Conservation (phyloP, 2,888 invertebrate species). For the Pheosia gnoma region DNA sequence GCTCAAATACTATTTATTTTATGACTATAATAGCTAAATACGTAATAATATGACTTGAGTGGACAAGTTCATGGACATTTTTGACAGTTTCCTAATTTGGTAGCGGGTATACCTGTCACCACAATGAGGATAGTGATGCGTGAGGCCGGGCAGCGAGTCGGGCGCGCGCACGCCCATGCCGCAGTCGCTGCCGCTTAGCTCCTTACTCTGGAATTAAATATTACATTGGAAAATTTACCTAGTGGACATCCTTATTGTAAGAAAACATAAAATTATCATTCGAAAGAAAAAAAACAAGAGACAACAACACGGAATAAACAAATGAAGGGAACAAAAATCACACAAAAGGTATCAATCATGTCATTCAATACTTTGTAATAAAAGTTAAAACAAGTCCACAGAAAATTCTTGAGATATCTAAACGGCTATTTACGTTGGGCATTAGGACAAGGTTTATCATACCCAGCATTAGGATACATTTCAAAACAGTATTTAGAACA, state of each 20-base stretch:
- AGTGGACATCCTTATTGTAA: neutral
- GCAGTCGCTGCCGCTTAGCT: constrained; percentile 63
- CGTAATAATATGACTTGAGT: neutral
- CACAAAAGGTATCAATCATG: neutral
- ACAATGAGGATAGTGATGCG: constrained; percentile 83
- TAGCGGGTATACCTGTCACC: constrained; percentile 60
- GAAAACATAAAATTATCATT: no score
- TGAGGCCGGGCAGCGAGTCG: constrained; percentile 87
- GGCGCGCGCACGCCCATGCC: constrained; percentile 81
- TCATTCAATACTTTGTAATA: neutral
- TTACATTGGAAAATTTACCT: neutral
- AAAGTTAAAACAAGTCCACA: neutral
- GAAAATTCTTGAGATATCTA: constrained; percentile 4
- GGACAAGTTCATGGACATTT: no score
- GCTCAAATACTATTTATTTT: no score
- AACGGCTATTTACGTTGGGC: neutral
- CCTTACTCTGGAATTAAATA: constrained; percentile 69
- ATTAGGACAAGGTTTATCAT: constrained; percentile 1
- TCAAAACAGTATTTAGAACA: constrained; percentile 17
- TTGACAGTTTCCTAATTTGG: neutral
- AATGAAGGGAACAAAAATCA: neutral
- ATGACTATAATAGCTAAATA: no score
- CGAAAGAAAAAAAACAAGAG: no score
- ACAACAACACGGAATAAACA: no score
- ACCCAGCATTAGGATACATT: constrained; percentile 26